Evolutionary conservation across 2,888 invertebrate species (phyloP).

Genomic region (Melipona beecheii): DNA sequence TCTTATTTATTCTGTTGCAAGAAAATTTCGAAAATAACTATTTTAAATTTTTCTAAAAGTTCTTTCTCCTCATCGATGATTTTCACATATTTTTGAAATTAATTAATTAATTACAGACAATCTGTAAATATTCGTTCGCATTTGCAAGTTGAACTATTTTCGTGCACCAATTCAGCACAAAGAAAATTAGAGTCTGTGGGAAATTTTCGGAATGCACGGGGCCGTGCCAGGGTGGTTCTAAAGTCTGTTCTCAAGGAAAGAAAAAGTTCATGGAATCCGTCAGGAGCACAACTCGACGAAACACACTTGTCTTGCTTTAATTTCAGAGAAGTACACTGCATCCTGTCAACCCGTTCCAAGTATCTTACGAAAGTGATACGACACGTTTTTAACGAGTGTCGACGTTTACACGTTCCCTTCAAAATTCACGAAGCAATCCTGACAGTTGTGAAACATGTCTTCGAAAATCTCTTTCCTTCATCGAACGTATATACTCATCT

Average conservation of each 20-base stretch:
- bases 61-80: too few species aligned
- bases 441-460: not conserved
- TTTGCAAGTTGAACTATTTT: conserved; percentile 25
- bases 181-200: conserved; percentile 39
- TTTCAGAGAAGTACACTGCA: conserved; percentile 17
- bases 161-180: conserved; percentile 37
- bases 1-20: too few species aligned
- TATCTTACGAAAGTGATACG: not conserved
- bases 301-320: conserved; percentile 32
- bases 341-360: conserved; percentile 17
- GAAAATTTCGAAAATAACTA: too few species aligned
- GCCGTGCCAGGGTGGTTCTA: not conserved
- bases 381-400: not conserved
- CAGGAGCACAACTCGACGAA: conserved; percentile 32
- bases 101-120: too few species aligned
- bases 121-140: not conserved
- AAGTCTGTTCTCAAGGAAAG: conserved; percentile 28
- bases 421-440: conserved; percentile 16
- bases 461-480: too few species aligned
- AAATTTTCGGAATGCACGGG: conserved; percentile 33
- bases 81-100: too few species aligned
- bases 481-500: too few species aligned
- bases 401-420: too few species aligned
- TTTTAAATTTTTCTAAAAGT: too few species aligned
- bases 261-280: conserved; percentile 27